Base-by-base conservation (phyloP, 2,888 invertebrate genomes). In the Drosophila gaucha region DNA sequence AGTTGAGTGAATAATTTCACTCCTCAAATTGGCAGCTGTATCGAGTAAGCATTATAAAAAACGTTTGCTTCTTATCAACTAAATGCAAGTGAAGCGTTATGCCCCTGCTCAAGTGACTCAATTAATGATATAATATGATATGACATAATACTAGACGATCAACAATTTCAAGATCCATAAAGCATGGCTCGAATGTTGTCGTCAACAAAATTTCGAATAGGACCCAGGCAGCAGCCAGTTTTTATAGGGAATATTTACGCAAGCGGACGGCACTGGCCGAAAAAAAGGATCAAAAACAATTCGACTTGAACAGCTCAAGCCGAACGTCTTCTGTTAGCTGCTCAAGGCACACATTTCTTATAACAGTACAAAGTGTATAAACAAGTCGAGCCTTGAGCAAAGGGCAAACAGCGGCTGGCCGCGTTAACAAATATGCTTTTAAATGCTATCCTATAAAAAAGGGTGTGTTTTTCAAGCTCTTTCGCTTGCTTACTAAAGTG, bases 401-500 rank as follows among this genome's bases (percentile, higher is more conserved):
- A 47, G 73, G 54, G 54, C 71, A 39, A 65, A 58, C 31, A 36
- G 50, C 70, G 64, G 54, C 64, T 38, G 18, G 51, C 75, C 75
- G 70, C 57, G 30, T 38, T 74, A 55, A 10, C 31, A 46, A 38
- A 47, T 16, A 24, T 54, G 47, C n/a, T 39, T 82, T 67, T 70
- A 83, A 70, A 80, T 76, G 77, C 67, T 79, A 76, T 51, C 51
- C 63, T 73, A 76, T 52, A 75, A 46, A 73, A 68, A 75, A 54
- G 63, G 49, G 62, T 39, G n/a, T 64, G 58, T 64, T 75, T 86
- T 86, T 67, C 66, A 86, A 82, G 77, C 77, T 41, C 33, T 22
- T 50, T 2, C 31, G 80, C 80, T 77, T 74, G 78, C 50, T 12
- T 84, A 46, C 44, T 59, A 41, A 66, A 69, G 28, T 65, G 39